Evolutionary conservation across 2,797 vertebrate species (phyloP), one percentile per base, ranked within the genome.

Genomic region (Urophycis tenuis): DNA sequence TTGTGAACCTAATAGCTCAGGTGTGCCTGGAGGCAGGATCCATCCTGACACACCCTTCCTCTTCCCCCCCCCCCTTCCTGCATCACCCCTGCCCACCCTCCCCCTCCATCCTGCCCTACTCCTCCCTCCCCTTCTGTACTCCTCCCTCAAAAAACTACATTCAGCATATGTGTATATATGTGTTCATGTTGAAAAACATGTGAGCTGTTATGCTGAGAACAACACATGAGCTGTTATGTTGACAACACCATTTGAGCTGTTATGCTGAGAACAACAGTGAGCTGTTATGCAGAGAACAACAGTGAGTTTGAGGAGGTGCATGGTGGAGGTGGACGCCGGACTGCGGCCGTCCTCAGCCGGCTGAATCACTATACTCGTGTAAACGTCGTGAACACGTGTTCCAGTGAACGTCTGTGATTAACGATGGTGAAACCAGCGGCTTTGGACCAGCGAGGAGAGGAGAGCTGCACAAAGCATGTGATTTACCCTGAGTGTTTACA

Each of bases 1-100:
- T 89, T 81, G 75, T 88, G 84, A 86, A 78, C 87, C 78, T 86
- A 92, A 92, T 89, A 90, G 79, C 75, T 88, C 89, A 91, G 90
- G 90, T 93, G 88, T 87, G 88, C 83, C 87, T 89, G 87, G 17
- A 86, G 86, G 84, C 6, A 25, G 82, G 85, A 79, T 78, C 75
- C 36, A 76, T 79, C 75, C 74, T 29, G 79, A 79, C 89, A 85
- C 87, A 45, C 84, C 84, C 85, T 22, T 41, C 72, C 74, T 41
- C 72, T 72, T 72, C 34, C 35, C 69, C 10, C 69, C 12, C 10
- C 12, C 25, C 25, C 29, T 4, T 79, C 76, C 45, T 75, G 79
- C 74, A 73, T 31, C 79, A 77, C 89, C 84, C 88, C 36, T 83
- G 81, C 84, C 77, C 77, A 84, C 80, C 81, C 81, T 72, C 74